Percentiles rank a stretch among this genome's conserved stretches.
These are phyloP conservation scores for Epinephelus malabaricus DNA, from an alignment of 2,797 vertebrate genomes.

Conservation along the genomic window DNA sequence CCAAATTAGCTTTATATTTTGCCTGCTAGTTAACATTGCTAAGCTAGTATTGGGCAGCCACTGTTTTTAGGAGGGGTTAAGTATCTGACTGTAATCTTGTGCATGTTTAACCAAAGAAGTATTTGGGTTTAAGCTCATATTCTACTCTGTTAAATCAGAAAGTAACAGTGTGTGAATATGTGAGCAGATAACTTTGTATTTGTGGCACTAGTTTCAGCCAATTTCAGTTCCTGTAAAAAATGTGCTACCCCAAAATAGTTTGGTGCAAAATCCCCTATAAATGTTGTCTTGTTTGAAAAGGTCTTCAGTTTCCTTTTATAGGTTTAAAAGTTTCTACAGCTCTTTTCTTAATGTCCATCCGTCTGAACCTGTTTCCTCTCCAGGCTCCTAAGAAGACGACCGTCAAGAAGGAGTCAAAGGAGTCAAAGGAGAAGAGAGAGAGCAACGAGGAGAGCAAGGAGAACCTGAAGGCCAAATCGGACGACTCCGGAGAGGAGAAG, in stretches of 20 bases:
- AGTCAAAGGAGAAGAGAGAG: conserved; percentile 94
- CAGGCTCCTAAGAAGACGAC: conserved; percentile 88
- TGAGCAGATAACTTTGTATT: neutral
- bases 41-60: neutral
- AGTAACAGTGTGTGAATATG: neutral
- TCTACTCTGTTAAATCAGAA: neutral
- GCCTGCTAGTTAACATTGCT: neutral
- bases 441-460: conserved; percentile 94
- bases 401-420: conserved; percentile 78
- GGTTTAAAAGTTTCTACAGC: neutral
- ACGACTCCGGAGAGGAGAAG: conserved; percentile 97
- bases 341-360: neutral
- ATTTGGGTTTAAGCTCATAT: neutral
- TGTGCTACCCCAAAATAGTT: neutral
- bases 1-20: too few species aligned
- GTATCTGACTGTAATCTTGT: neutral
- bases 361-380: neutral
- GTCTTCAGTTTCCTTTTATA: neutral
- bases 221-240: neutral
- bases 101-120: neutral
- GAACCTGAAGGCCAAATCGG: conserved; percentile 95
- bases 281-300: neutral
- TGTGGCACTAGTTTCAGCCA: neutral
- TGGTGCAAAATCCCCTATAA: neutral
- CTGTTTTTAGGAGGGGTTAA: neutral